Base-by-base conservation (phyloP, 2,888 invertebrate species). In the Mantis religiosa region DNA sequence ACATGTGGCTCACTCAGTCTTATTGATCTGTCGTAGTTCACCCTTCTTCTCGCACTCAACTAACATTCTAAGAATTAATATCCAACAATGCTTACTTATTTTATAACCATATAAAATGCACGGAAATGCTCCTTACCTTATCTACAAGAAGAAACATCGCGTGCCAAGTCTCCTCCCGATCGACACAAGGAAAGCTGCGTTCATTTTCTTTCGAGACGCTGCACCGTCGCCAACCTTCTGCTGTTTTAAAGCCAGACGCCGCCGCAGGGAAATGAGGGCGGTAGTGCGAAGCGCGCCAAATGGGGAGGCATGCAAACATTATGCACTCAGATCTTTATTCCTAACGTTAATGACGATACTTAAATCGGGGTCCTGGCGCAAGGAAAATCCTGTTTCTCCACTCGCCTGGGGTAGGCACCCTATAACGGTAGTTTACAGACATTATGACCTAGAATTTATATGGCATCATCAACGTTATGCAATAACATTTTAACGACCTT, bases 401-500 rank as follows among this genome's bases (percentile, higher is more conserved):
- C 54, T 71, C 54, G 54, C 54, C 15, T 71, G 54, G 20, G 54
- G 54, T 20, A 3, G 20, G 54, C 54, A 71, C 54, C 20, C 54
- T 25, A 20, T 71, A 14, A 71, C 20, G 54, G 54, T 71, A 71
- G 54, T 71, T 71, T 71, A 71, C 54, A 3, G 54, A 20, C 54
- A 71, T 87, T 87, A 87, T 87, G 87, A 82, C 30, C 87, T 20
- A 87, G 25, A 87, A 87, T 87, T 87, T 87, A 71, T 87, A 87
- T 87, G 87, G 27, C 87, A 87, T 82, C 87, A 87, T 82, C 34
- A 82, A 87, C 28, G 30, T 12, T 82, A 34, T 34, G 87, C 28
- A 82, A 41, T 87, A 87, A 87, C 82, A 82, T 15, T 87, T 87
- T 87, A 87, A 84, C n/a, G 28, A 82, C 20, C 81, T 34, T 25